A percentile compares a stretch with the other conserved stretches of the same genome.
Evolutionary conservation across 2,113 vertebrate genomes (phyloP).

Genomic region (Onychostoma macrolepis): DNA sequence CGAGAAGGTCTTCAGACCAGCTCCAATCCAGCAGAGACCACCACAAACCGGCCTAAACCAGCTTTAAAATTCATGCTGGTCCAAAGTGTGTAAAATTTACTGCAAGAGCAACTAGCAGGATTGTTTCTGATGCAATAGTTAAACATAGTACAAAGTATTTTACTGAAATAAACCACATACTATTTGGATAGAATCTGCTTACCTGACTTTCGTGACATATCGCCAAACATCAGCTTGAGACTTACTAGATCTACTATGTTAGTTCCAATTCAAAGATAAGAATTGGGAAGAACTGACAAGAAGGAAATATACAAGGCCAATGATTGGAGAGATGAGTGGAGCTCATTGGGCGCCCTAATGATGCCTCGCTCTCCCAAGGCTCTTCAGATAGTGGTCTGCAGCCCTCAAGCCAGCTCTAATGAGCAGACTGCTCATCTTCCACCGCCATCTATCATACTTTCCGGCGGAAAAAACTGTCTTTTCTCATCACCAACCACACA

Average conservation of each 20-base stretch:
- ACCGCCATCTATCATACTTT: not conserved
- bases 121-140: not conserved
- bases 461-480: conserved; percentile 17
- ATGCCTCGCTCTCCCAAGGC: conserved; percentile 52
- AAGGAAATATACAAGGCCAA: not conserved
- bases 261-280: not conserved
- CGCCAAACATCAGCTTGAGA: not conserved
- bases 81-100: not conserved
- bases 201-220: not conserved
- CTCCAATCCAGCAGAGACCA: not conserved
- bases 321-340: conserved; percentile 41
- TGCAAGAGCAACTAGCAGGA: not conserved
- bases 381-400: not conserved
- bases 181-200: not conserved
- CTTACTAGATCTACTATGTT: not conserved
- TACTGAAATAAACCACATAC: not conserved
- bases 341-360: conserved; percentile 54
- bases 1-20: not conserved
- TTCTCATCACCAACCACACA: not conserved
- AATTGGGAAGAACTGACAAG: not conserved
- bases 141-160: not conserved
- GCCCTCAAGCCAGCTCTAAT: conserved; percentile 50
- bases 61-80: not conserved
- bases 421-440: conserved; percentile 52
- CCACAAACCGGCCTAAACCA: not conserved